Conservation (phyloP, 1,140 invertebrate genomes). For the Aphis gossypii region DNA sequence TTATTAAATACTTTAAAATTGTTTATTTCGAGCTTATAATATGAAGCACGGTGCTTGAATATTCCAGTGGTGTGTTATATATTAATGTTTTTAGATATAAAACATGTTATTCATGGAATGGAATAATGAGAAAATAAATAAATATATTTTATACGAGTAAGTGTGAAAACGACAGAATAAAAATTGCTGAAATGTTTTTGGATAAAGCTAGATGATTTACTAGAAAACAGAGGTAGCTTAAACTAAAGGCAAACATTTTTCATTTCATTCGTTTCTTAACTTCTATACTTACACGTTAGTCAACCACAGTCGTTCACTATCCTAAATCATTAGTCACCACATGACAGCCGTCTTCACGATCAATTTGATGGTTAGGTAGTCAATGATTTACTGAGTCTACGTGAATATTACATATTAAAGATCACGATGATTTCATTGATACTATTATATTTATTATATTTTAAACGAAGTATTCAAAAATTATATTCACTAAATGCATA, state of each 20-base stretch:
- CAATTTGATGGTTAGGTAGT: background rate
- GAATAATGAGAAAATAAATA: conserved; percentile 1
- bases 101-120: background rate
- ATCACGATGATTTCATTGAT: background rate
- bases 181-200: background rate
- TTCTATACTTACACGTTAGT: conserved; percentile 4
- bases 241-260: background rate
- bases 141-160: background rate
- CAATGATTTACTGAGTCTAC: background rate
- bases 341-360: background rate
- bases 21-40: background rate
- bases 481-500: background rate
- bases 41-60: background rate
- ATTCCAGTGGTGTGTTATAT: background rate
- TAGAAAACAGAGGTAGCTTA: background rate
- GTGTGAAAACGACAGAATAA: background rate
- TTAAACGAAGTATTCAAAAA: background rate
- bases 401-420: background rate
- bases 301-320: background rate
- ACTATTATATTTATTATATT: background rate
- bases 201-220: background rate
- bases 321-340: background rate
- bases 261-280: conserved; percentile 7
- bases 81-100: background rate
- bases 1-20: conserved; percentile 5